These are phyloP conservation scores for Diorhabda elongata DNA, from an alignment of 1,140 invertebrate species.

Conservation along the genomic window DNA sequence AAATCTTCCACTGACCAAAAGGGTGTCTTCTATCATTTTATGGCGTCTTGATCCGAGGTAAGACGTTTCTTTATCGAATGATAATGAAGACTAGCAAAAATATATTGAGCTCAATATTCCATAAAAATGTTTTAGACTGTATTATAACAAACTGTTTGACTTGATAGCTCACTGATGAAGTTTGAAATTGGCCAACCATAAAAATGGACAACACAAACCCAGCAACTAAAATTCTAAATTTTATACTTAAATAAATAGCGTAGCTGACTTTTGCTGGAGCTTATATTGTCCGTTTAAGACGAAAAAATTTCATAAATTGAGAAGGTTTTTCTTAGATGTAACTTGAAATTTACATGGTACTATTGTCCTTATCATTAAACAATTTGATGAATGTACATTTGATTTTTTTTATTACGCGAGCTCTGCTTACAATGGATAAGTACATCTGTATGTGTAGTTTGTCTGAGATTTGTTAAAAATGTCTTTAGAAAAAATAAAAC, in stretches of 20 bases:
- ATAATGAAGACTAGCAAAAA: too few relatives aligned
- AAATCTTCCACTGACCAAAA: too few relatives aligned
- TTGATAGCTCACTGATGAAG: too few relatives aligned
- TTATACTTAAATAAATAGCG: slow-evolving; percentile 20
- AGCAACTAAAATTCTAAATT: slow-evolving; percentile 19
- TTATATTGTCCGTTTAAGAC: slow-evolving; percentile 5
- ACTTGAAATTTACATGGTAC: slow-evolving; percentile 26
- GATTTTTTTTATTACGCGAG: neutral
- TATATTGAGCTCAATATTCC: too few relatives aligned
- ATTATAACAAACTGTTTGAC: too few relatives aligned
- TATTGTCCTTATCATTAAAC: slow-evolving; percentile 24
- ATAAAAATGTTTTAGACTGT: too few relatives aligned
- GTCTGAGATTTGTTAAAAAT: too few relatives aligned
- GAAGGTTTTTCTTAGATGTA: slow-evolving; percentile 19
- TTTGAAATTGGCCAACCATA: neutral
- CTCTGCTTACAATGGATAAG: slow-evolving; percentile 3
- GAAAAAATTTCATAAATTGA: neutral
- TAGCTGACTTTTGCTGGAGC: slow-evolving; percentile 9
- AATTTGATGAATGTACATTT: slow-evolving; percentile 8
- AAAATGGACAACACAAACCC: slow-evolving; percentile 5
- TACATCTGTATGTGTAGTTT: neutral
- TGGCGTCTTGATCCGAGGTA: too few relatives aligned
- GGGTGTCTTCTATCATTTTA: too few relatives aligned
- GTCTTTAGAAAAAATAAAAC: too few relatives aligned
- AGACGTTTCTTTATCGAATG: too few relatives aligned